Percentiles rank a stretch among this genome's conserved stretches.
Conservation (phyloP, 2,113 vertebrate species). For the Oreocharis arfaki region DNA sequence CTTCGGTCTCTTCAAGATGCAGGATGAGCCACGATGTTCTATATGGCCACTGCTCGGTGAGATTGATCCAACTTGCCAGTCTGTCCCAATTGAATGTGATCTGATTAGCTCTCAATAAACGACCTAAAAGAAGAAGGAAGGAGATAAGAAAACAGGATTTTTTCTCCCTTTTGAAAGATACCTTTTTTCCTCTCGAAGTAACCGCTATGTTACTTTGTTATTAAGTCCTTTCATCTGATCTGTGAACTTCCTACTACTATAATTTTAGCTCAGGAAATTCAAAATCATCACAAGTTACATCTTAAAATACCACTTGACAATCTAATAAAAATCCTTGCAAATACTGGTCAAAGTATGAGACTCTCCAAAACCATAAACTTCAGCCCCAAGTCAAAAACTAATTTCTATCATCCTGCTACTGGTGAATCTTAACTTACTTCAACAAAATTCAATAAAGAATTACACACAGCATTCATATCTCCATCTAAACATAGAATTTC, state of each 20-base stretch:
- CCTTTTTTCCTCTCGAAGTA: neutral
- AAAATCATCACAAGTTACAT: neutral
- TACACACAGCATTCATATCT: neutral
- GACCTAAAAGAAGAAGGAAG: conserved; percentile 60
- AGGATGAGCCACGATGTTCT: conserved; percentile 97
- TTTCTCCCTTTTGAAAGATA: neutral
- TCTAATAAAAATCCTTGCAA: neutral
- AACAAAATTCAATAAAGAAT: neutral
- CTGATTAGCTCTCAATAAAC: conserved; percentile 94
- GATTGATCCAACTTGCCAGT: conserved; percentile 97
- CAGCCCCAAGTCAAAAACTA: neutral
- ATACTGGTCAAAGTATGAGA: neutral
- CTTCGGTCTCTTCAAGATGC: conserved; percentile 92
- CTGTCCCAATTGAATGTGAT: conserved; percentile 96
- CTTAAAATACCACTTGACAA: neutral
- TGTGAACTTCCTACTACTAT: neutral
- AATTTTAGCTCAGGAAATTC: neutral
- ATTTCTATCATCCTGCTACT: neutral
- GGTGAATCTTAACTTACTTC: neutral
- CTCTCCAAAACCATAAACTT: neutral
- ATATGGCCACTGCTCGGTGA: conserved; percentile 98
- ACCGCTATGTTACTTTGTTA: neutral
- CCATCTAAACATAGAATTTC: neutral
- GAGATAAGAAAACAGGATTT: neutral
- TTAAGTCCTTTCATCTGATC: neutral